Base-by-base conservation (phyloP, 1,140 invertebrate species). In the Cyrtorhinus lividipennis region DNA sequence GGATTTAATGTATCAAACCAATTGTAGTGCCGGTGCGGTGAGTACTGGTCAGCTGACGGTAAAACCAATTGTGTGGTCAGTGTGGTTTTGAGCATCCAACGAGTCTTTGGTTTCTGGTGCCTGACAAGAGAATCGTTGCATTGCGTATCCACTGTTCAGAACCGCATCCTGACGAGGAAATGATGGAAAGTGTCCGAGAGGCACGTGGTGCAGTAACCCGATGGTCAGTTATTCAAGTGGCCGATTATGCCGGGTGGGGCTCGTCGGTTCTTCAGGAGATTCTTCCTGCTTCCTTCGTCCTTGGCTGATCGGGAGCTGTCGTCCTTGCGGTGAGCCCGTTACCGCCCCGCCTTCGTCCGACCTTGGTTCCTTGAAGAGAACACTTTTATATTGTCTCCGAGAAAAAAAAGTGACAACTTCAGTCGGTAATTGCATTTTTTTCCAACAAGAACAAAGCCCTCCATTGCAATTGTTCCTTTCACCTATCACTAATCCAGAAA, bases 261-360 rank as follows among this genome's bases (percentile, higher is more conserved):
- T 20, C 20, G 48, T n/a, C n/a, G n/a, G n/a, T n/a, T n/a, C n/a
- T n/a, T n/a, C n/a, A n/a, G 5, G 12, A 5, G 20, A 22, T 20
- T 53, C 48, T 53, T 53, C 48, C 48, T 53, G 48, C 48, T 10
- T 53, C 48, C 48, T 53, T 15, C 48, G 48, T 13, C 48, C 48
- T 53, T 53, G 48, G 48, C 20, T 10, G 20, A 15, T 20, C 12
- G 10, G 48, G 48, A 10, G 48, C 48, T 10, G 48, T 20, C 20
- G 48, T 10, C 48, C 48, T 53, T 53, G 10, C 10, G 10, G 10
- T 5, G 48, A 20, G 20, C 48, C 48, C 48, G 48, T 53, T 53
- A 53, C 48, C 20, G 48, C 48, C 48, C 48, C 48, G 10, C 48
- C 48, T 20, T 53, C 48, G 38, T 8, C n/a, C 38, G 38, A 44